phyloP scores from a whole-genome alignment of 2,888 invertebrate genomes.

The Latrodectus hesperus region DNA sequence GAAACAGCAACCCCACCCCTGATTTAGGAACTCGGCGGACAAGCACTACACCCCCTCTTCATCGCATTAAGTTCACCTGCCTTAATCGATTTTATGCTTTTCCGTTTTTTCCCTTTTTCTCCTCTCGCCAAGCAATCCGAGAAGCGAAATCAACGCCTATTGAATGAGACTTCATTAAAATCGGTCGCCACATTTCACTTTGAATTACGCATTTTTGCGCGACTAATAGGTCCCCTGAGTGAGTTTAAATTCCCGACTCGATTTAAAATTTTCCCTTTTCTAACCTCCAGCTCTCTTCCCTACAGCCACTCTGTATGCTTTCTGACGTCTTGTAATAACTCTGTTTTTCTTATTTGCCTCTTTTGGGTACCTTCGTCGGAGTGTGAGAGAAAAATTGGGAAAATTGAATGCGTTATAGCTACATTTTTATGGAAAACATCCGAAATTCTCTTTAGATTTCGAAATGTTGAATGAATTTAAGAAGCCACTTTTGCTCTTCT shows the following conservation, averaged over 20 bases:
- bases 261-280: constrained; percentile 39
- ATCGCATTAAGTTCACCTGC: constrained; percentile 22
- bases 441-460: no score
- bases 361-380: background rate
- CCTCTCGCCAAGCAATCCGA: constrained; percentile 12
- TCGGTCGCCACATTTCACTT: constrained; percentile 62
- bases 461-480: no score
- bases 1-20: no score
- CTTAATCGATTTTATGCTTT: constrained; percentile 45
- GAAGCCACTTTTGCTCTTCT: no score
- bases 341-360: background rate
- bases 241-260: constrained; percentile 26
- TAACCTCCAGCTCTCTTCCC: background rate
- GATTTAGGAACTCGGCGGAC: no score
- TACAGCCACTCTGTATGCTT: background rate
- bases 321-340: constrained; percentile 21
- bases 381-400: background rate
- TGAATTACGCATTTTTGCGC: constrained; percentile 42
- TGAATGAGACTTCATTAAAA: constrained; percentile 64
- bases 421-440: no score
- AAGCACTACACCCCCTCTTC: background rate
- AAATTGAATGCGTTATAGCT: no score
- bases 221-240: constrained; percentile 50
- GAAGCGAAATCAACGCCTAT: constrained; percentile 50
- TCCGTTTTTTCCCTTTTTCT: background rate